Evolutionary conservation across 2,888 invertebrate species (phyloP), one percentile per base, ranked within the genome.

Genomic region (Drosophila nr. fundita): DNA sequence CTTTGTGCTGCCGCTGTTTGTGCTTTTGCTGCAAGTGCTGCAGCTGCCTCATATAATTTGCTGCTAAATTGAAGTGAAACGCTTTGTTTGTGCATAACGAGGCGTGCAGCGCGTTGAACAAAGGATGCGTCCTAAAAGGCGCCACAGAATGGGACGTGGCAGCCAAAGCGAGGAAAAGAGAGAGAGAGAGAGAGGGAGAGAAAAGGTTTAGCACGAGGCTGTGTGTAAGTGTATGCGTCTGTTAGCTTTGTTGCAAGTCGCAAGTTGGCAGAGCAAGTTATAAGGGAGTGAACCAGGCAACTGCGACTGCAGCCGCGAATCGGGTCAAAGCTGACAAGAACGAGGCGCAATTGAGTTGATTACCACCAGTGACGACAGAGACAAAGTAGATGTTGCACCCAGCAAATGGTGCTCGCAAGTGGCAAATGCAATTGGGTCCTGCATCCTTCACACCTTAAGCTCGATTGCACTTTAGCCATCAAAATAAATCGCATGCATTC

Each of bases 71-170:
- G 84, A 81, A 85, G 87, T 66, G 87, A 66, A 72, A 64, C 75
- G 84, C 84, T 87, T 89, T 85, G 89, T 85, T 87, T 87, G 84
- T 87, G 89, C 89, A 86, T 89, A 86, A 89, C 85, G 85, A 86
- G 85, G 77, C 85, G 72, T 86, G 78, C 78, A 80, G 73, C 63
- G 75, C 73, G 71, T 78, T 87, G 76, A 83, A 85, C 84, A 85
- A 85, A 88, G 78, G 75, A 65, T 65, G 49, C 57, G 29, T 36
- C 40, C 63, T 52, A 49, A 63, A 63, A 70, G 69, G 29, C 55
- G 29, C 24, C 67, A 52, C 21, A 11, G 72, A 53, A 63, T 32
- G 40, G 49, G n/a, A n/a, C 72, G 38, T 36, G 40, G 24, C 38
- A 72, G 42, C 32, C 61, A n/a, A 66, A n/a, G 29, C 36, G 8